Base-by-base conservation (phyloP, 2,113 vertebrate species). In the Gallinago paraguaiae region DNA sequence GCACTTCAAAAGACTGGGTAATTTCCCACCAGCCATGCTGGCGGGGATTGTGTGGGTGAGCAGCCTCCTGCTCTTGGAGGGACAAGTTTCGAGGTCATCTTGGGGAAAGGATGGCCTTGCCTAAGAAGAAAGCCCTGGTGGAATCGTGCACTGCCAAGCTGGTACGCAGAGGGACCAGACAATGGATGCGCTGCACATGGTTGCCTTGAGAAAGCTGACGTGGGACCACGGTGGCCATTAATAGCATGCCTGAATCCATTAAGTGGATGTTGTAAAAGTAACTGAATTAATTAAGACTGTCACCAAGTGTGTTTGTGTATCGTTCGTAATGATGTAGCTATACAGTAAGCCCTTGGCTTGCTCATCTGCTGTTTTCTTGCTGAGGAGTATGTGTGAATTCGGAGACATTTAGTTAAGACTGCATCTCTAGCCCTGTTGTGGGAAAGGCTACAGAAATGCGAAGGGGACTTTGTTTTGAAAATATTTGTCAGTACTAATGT, bases 221-320 rank as follows among this genome's bases (percentile, higher is more conserved):
- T 86, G 83, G 46, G 18, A 89, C 54, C 89, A 23, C n/a, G 20
- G 65, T 50, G 27, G 46, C 78, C 63, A 19, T 86, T 74, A 86
- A 67, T 67, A 88, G 23, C 87, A 13, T 9, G n/a, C 79, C 86
- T 50, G 70, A 82, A 77, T 76, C 59, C 68, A 57, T 96, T 85
- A 86, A 83, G 43, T 4, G 2, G 75, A 14, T 93, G 67, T 60
- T 92, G 33, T 78, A 54, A 70, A 80, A 95, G 48, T 69, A 82
- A 16, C 33, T 43, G 70, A 78, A 90, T 93, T 94, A 95, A 92
- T 95, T 90, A 76, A 76, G 81, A 10, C 57, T 77, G 8, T 69
- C 71, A 51, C 43, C 60, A 37, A 74, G 35, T 11, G 13, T 50
- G 59, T 82, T 88, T 78, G 50, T 82, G n/a, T 78, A 81, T 70